Conservation (phyloP, 2,113 vertebrate genomes). For the Proterorhinus semilunaris region DNA sequence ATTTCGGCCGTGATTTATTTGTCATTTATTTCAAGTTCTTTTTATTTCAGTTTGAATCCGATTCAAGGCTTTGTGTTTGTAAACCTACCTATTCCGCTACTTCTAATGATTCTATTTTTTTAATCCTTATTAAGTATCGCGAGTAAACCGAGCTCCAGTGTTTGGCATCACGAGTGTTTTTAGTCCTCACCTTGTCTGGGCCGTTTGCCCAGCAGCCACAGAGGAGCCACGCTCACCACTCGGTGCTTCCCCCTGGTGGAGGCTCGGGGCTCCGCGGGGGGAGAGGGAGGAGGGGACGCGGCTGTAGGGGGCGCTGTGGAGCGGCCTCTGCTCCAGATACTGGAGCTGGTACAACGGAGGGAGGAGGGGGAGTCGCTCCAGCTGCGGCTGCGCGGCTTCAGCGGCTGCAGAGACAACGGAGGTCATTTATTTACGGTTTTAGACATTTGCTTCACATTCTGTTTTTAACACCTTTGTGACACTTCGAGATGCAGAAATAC, state of each 20-base stretch:
- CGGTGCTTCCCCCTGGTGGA: conserved; percentile 79
- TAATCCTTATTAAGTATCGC: no score
- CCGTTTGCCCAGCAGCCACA: conserved; percentile 82
- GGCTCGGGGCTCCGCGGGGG: conserved; percentile 57
- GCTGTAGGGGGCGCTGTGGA: neutral
- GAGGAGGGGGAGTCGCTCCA: conserved; percentile 71
- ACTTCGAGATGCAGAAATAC: no score
- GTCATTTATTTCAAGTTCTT: no score
- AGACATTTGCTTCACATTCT: no score
- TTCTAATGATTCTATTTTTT: no score
- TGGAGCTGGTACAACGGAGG: conserved; percentile 21
- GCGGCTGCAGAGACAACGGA: conserved; percentile 53
- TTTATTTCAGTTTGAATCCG: no score
- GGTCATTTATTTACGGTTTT: no score
- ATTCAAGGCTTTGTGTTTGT: no score
- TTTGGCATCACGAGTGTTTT: neutral
- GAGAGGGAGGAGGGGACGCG: neutral
- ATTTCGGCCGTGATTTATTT: no score
- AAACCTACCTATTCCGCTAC: no score
- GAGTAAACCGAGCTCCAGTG: neutral
- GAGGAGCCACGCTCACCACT: conserved; percentile 65
- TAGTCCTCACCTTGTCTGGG: conserved; percentile 77
- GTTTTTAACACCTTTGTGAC: no score
- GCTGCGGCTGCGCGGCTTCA: conserved; percentile 72
- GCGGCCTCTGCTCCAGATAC: conserved; percentile 51